phyloP scores from a whole-genome alignment of 2,113 vertebrate genomes.

The Phyllostomus hastatus region DNA sequence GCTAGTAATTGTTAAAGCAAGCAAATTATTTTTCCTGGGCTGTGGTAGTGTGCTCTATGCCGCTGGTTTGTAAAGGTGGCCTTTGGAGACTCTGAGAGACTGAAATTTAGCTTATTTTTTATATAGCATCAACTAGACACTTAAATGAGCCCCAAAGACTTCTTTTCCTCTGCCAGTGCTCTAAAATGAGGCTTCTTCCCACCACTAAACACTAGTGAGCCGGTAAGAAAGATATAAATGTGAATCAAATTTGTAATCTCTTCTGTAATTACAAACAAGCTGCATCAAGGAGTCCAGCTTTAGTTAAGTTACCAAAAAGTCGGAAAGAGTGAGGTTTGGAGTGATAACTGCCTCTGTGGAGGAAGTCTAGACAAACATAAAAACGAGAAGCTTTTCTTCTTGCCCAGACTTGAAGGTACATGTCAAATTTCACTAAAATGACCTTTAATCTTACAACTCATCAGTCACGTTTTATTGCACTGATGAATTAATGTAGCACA shows the following conservation, averaged over 20 bases:
- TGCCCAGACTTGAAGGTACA: neutral
- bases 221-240: slow-evolving; percentile 59
- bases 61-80: neutral
- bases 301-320: neutral
- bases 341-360: neutral
- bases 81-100: neutral
- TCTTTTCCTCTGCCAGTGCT: neutral
- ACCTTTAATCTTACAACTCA: neutral
- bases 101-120: slow-evolving; percentile 30
- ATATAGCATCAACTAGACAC: neutral
- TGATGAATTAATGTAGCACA: neutral
- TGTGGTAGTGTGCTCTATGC: neutral
- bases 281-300: neutral
- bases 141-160: slow-evolving; percentile 3
- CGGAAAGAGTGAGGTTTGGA: neutral
- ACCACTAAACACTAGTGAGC: slow-evolving; percentile 62
- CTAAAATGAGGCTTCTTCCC: neutral
- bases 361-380: neutral
- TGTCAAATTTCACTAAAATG: neutral
- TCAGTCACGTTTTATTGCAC: neutral
- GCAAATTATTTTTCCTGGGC: slow-evolving; percentile 19
- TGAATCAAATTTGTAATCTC: slow-evolving; percentile 59
- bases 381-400: neutral
- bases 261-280: slow-evolving; percentile 63
- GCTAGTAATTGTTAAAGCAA: slow-evolving; percentile 22